phyloP scores from a whole-genome alignment of 1,140 invertebrate species.

The Tenebrio molitor region DNA sequence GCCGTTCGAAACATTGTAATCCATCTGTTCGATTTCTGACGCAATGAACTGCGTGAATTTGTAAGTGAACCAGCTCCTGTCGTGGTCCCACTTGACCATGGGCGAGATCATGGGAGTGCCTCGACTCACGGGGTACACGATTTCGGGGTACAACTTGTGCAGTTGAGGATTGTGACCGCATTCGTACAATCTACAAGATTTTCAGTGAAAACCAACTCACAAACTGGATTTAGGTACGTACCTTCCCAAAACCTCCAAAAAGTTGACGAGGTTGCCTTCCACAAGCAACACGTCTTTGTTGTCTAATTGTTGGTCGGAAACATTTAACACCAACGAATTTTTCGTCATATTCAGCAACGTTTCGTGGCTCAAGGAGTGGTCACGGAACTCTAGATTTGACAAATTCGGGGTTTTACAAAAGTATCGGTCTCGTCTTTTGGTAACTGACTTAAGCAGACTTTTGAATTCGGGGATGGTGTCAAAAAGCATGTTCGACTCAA shows the following conservation, averaged over 20 bases:
- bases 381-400: too few species aligned
- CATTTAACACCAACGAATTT: too few species aligned
- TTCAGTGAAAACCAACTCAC: too few species aligned
- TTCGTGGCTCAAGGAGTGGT: too few species aligned
- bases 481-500: too few species aligned
- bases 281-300: slow-evolving; percentile 70
- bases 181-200: background rate
- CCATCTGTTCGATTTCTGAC: slow-evolving; percentile 69
- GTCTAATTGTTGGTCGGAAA: slow-evolving; percentile 73
- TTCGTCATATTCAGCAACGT: too few species aligned
- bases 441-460: too few species aligned
- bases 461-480: too few species aligned
- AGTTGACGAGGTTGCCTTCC: background rate
- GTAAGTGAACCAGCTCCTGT: background rate
- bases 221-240: slow-evolving; percentile 68
- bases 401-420: too few species aligned
- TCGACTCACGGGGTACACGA: background rate
- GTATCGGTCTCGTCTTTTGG: too few species aligned
- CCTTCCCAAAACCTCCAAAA: slow-evolving; percentile 70
- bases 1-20: slow-evolving; percentile 66
- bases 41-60: background rate
- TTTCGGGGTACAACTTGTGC: background rate
- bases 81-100: background rate
- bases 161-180: background rate
- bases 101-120: background rate